Percentiles rank a stretch among this genome's conserved stretches.
phyloP scores from a whole-genome alignment of 2,888 invertebrate genomes.

The Eutolmus rufibarbis region DNA sequence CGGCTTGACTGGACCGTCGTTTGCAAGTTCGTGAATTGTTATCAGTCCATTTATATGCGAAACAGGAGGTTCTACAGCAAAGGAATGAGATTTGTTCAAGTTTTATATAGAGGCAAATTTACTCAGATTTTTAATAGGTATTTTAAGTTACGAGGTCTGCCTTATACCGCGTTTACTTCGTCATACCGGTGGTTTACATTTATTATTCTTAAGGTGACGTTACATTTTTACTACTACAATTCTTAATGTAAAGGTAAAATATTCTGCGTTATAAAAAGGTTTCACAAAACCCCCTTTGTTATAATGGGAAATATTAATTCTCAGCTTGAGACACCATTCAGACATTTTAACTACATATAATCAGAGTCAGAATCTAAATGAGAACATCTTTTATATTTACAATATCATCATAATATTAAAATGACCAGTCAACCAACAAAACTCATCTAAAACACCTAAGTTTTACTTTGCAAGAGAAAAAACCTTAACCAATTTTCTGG shows the following conservation, averaged over 20 bases:
- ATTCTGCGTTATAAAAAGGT: no score
- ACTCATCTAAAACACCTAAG: no score
- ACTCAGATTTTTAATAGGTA: background rate
- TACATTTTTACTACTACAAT: background rate
- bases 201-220: background rate
- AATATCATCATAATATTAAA: no score
- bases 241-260: no score
- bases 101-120: background rate
- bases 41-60: conserved; percentile 14
- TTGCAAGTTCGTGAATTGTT: conserved; percentile 12
- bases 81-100: background rate
- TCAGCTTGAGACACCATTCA: no score
- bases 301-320: no score
- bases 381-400: no score
- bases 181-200: background rate
- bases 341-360: no score
- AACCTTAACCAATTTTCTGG: background rate
- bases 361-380: no score
- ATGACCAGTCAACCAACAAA: no score
- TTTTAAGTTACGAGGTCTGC: background rate
- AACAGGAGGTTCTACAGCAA: background rate
- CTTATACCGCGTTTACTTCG: no score
- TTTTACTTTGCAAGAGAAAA: background rate
- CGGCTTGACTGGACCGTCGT: conserved; percentile 12
- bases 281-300: no score